Percentiles rank a stretch among this genome's conserved stretches.
Evolutionary conservation across 2,888 invertebrate genomes (phyloP).

Genomic region (Orthonychiurus folsomi): DNA sequence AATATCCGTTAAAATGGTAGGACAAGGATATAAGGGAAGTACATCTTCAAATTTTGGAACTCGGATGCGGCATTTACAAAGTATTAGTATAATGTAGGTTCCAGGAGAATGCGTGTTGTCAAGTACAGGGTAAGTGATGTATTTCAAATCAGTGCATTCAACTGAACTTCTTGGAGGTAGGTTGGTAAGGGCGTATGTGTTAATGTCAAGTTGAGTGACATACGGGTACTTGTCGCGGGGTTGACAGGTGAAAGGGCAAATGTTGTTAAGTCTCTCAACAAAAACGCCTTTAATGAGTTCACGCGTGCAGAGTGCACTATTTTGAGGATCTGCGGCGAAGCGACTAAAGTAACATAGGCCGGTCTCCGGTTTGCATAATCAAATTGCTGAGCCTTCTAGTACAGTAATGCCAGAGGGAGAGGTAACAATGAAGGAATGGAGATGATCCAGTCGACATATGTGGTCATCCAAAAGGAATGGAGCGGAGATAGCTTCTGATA

Average conservation of each 20-base stretch:
- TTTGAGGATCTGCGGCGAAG: not conserved
- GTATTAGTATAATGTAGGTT: not conserved
- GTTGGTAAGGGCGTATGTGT: not conserved
- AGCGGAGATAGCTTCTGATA: not conserved
- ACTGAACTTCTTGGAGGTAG: not conserved
- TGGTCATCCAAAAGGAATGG: not conserved
- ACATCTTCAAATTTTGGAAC: not conserved
- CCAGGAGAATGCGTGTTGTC: not conserved
- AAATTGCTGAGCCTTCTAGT: not conserved
- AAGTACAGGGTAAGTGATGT: not conserved
- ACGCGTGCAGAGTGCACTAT: not conserved
- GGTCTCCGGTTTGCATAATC: not conserved
- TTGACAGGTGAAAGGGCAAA: conserved; percentile 6
- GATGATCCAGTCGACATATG: conserved; percentile 2
- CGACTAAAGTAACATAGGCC: not conserved
- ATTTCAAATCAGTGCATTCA: not conserved
- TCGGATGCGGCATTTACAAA: not conserved
- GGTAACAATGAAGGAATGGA: not conserved
- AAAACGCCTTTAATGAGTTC: conserved; percentile 1
- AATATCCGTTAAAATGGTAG: not conserved
- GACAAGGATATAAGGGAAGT: not conserved
- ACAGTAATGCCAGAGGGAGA: not conserved
- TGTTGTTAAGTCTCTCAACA: not conserved
- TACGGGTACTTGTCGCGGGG: not conserved
- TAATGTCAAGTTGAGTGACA: not conserved